Base-by-base conservation (phyloP, 2,888 invertebrate genomes). In the Hemithea aestivaria region DNA sequence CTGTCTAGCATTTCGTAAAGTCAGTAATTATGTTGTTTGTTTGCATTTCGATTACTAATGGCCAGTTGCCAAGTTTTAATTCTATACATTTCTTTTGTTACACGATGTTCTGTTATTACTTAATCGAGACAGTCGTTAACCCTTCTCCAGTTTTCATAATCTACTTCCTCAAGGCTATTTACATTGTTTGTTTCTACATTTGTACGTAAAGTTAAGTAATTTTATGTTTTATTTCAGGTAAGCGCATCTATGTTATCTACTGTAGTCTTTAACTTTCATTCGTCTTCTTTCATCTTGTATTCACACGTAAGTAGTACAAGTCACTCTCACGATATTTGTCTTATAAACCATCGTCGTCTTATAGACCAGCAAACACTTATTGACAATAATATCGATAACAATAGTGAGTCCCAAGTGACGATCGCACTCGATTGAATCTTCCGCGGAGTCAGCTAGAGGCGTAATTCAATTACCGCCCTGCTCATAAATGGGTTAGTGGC, bases 401-500 rank as follows among this genome's bases (percentile, higher is more conserved):
- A 35, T 27, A 31, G 35, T 30, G n/a, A 21, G 20, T 34, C 31
- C 10, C 24, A 7, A 32, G 35, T 47, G 44, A 44, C 37, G 42
- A 42, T 44, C 36, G 16, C 25, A 37, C 45, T 34, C 28, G 34
- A 56, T 47, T 46, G 48, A 35, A 45, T 51, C 46, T 58, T 54
- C 49, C 43, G 55, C 51, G 53, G 53, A 65, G 67, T 58, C 38
- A 44, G 27, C 35, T 54, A 57, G 34, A 52, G 56, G 60, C 44
- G 54, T 78, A 77, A 79, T 77, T 73, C 58, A 73, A 78, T 78
- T 78, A 75, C 68, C 63, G 63, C 63, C 61, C 65, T 50, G 50
- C 58, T 67, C 65, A 67, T 75, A 73, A 77, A 76, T 75, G 73
- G 75, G 76, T 77, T 78, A 76, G 68, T 73, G 66, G 72, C 73